Conservation (phyloP, 1,140 invertebrate genomes). For the Drosophila equinoxialis region DNA sequence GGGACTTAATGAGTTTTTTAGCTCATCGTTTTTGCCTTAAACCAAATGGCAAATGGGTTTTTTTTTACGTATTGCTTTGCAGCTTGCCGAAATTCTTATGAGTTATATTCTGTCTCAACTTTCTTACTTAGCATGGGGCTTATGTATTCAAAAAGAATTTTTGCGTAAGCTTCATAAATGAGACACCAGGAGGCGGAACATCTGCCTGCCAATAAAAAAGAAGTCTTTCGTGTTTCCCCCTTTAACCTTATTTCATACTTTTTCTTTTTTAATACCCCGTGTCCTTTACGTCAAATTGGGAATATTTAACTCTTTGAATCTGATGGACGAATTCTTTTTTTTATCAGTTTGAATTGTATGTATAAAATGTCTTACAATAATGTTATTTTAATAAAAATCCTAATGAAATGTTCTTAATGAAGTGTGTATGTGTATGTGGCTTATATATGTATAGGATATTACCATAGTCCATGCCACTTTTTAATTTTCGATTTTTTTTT, state of each 20-base stretch:
- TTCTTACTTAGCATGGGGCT: constrained; percentile 44
- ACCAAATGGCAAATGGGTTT: constrained; percentile 5
- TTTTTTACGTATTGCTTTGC: constrained; percentile 34
- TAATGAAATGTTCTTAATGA: too few species aligned
- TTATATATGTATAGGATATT: background rate
- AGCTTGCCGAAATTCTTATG: constrained; percentile 63
- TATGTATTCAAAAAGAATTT: constrained; percentile 24
- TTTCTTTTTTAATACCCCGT: background rate
- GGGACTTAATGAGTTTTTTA: background rate
- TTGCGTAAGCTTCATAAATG: constrained; percentile 33
- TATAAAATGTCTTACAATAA: too few species aligned
- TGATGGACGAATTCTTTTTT: too few species aligned
- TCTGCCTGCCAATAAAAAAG: constrained; percentile 57
- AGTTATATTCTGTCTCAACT: constrained; percentile 40
- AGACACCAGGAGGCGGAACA: constrained; percentile 43
- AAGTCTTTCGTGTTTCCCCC: constrained; percentile 8
- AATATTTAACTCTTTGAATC: background rate
- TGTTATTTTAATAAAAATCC: too few species aligned
- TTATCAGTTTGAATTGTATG: too few species aligned
- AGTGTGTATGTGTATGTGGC: background rate
- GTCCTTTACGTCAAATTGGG: background rate
- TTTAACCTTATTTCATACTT: background rate
- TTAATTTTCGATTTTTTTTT: constrained; percentile 12
- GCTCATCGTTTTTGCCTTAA: background rate
- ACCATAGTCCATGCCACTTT: background rate